A percentile compares a stretch with the other conserved stretches of the same genome.
Conservation (phyloP, 2,888 invertebrate species). For the Ichneumon xanthorius region DNA sequence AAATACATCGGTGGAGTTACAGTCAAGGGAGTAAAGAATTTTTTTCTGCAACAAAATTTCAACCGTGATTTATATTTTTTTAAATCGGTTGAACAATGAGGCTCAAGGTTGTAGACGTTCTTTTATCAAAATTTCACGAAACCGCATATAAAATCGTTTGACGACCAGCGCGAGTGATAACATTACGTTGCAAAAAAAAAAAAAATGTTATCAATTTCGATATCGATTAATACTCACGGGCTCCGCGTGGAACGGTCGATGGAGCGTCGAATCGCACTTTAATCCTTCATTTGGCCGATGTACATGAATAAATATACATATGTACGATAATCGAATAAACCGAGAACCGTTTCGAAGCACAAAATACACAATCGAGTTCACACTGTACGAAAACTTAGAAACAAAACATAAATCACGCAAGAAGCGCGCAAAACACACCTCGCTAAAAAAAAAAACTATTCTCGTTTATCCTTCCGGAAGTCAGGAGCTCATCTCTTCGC, state of each 20-base stretch:
- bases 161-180: not conserved
- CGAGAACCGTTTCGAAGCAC: constrained; percentile 48
- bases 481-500: constrained; percentile 62
- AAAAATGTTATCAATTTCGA: not conserved
- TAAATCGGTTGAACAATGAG: not conserved
- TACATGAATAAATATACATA: not conserved
- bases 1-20: not conserved
- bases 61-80: not conserved
- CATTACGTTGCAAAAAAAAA: not conserved
- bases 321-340: constrained; percentile 18
- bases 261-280: constrained; percentile 61
- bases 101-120: not conserved
- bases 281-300: constrained; percentile 60
- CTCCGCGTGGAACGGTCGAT: constrained; percentile 39
- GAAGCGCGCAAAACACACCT: constrained; percentile 23
- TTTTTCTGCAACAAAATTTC: not conserved
- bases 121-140: not conserved
- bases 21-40: not conserved
- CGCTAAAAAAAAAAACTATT: constrained; percentile 44
- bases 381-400: constrained; percentile 25
- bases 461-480: constrained; percentile 41
- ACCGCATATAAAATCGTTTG: not conserved
- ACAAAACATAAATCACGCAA: constrained; percentile 31
- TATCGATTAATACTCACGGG: constrained; percentile 42
- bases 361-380: constrained; percentile 39